Percentiles rank a stretch among this genome's conserved stretches.
phyloP scores from a whole-genome alignment of 2,113 vertebrate genomes.

The Lepidothrix coronata region DNA sequence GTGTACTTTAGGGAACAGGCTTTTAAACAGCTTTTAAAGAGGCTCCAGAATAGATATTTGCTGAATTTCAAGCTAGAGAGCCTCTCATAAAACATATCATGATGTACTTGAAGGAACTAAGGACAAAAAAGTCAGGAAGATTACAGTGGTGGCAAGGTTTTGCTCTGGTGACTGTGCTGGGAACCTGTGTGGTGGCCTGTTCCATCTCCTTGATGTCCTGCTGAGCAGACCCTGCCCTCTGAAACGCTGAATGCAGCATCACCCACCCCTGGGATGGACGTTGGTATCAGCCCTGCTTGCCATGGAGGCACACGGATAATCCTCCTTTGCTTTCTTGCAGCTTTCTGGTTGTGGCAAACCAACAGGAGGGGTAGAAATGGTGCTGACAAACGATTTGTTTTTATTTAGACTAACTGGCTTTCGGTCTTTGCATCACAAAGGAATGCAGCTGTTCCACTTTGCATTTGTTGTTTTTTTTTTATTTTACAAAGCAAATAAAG shows the following conservation, averaged over 20 bases:
- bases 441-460: background rate
- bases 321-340: background rate
- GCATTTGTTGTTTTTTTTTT: background rate
- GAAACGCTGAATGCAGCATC: fast-evolving
- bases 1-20: background rate
- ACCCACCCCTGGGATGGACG: background rate
- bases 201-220: background rate
- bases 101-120: background rate
- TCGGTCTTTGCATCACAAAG: background rate
- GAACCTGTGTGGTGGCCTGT: background rate
- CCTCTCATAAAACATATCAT: background rate
- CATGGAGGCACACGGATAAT: background rate
- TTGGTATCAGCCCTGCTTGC: background rate
- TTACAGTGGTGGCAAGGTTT: background rate
- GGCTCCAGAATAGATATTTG: background rate
- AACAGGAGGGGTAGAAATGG: background rate
- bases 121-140: background rate
- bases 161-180: background rate
- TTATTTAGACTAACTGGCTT: constrained; percentile 37
- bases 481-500: constrained; percentile 54
- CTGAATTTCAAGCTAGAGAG: constrained; percentile 8
- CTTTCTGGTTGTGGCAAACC: background rate
- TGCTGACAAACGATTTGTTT: constrained; percentile 45
- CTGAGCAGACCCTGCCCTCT: background rate
- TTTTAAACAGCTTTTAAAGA: background rate